These are phyloP conservation scores for Lypha dubia DNA, from an alignment of 2,888 invertebrate genomes.

Conservation along the genomic window DNA sequence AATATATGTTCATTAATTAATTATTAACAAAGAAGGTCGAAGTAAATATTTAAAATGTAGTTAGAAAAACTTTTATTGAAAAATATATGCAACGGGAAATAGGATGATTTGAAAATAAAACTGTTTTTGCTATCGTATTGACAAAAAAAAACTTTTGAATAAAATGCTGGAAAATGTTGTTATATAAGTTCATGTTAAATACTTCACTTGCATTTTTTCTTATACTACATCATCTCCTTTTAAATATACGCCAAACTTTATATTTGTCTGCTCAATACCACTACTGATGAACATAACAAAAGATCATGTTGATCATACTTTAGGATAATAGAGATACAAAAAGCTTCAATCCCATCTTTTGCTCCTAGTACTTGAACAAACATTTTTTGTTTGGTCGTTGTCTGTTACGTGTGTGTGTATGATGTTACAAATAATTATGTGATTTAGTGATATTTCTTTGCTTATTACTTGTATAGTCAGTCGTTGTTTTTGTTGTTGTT, in stretches of 20 bases:
- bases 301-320: conserved; percentile 56
- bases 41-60: too few relatives aligned
- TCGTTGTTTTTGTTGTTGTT: background rate
- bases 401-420: conserved; percentile 46
- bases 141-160: too few relatives aligned
- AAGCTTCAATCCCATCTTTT: conserved; percentile 12
- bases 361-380: conserved; percentile 24
- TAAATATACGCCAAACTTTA: background rate
- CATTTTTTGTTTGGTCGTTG: background rate
- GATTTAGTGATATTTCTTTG: conserved; percentile 52
- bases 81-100: too few relatives aligned
- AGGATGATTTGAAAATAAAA: too few relatives aligned
- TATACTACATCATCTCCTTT: background rate
- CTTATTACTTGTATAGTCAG: conserved; percentile 11
- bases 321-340: conserved; percentile 57
- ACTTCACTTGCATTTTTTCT: background rate
- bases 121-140: too few relatives aligned
- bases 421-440: conserved; percentile 66
- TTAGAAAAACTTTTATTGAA: too few relatives aligned
- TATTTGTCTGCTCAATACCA: conserved; percentile 16
- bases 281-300: conserved; percentile 8
- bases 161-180: background rate
- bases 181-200: background rate
- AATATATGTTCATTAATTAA: too few relatives aligned
- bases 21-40: too few relatives aligned